A percentile compares a stretch with the other conserved stretches of the same genome.
Conservation (phyloP, 2,113 vertebrate genomes). For the Oreocharis arfaki region DNA sequence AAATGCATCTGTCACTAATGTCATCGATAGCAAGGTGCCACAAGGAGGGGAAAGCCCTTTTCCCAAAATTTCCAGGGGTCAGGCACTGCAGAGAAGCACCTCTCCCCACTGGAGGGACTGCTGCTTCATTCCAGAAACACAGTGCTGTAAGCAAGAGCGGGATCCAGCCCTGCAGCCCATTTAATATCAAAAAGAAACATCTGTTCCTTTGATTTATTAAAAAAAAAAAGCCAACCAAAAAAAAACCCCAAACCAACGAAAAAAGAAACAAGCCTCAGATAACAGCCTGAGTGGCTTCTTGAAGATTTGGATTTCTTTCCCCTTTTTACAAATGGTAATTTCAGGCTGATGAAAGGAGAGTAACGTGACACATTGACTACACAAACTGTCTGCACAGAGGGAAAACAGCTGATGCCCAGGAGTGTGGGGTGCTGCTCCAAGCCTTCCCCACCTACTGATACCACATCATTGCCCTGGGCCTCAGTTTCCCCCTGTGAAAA, state of each 20-base stretch:
- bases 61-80: neutral
- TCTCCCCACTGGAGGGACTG: accelerated
- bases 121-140: neutral
- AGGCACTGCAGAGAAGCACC: neutral
- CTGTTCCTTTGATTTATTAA: neutral
- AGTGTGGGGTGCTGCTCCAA: neutral
- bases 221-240: neutral
- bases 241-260: neutral
- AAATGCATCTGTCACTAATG: neutral
- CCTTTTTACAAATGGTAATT: slow-evolving; percentile 19
- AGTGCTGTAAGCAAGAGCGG: neutral
- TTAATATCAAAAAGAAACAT: slow-evolving; percentile 22
- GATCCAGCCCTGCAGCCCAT: neutral
- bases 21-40: neutral
- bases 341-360: neutral
- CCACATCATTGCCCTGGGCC: neutral
- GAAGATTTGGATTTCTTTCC: neutral
- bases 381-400: neutral
- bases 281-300: slow-evolving; percentile 4
- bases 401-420: neutral
- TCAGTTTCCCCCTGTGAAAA: neutral
- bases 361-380: neutral
- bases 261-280: neutral
- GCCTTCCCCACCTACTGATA: neutral
- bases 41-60: neutral